These are phyloP conservation scores for Euura saliciscinereae DNA, from an alignment of 1,140 invertebrate genomes.

Conservation along the genomic window DNA sequence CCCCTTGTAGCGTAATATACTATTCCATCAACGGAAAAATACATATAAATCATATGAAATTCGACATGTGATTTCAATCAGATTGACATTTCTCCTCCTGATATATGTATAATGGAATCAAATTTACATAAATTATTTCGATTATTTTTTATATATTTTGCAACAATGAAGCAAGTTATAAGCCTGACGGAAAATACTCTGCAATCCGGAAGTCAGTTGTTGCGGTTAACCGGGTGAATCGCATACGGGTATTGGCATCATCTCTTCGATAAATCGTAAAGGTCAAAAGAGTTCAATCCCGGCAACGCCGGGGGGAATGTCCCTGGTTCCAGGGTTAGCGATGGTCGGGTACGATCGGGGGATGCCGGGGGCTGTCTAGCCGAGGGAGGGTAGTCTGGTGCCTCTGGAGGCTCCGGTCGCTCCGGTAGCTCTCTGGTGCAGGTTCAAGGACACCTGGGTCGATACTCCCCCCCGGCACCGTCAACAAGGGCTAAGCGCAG, in stretches of 20 bases:
- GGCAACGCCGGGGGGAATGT: not conserved
- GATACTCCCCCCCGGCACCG: not conserved
- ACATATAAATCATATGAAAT: too few species aligned
- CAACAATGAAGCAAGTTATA: too few species aligned
- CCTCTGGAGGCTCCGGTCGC: not conserved
- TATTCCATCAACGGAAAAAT: too few species aligned
- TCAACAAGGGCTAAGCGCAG: not conserved
- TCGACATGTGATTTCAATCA: too few species aligned
- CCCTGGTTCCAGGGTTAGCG: not conserved
- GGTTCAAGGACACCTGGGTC: constrained; percentile 2
- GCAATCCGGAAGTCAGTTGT: not conserved
- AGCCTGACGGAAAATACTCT: not conserved
- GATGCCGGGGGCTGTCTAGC: not conserved
- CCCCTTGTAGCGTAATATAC: too few species aligned
- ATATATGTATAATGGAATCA: too few species aligned
- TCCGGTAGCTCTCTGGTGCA: not conserved
- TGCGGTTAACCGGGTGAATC: not conserved
- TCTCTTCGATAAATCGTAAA: not conserved
- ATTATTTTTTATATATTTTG: too few species aligned
- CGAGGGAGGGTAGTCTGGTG: constrained; percentile 4
- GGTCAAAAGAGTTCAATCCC: not conserved
- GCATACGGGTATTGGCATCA: not conserved
- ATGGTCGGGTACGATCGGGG: not conserved
- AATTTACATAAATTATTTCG: too few species aligned
- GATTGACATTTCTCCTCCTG: too few species aligned